Evolutionary conservation across 2,797 vertebrate species (phyloP), one percentile per base, ranked within the genome.

Genomic region (Sardinella longiceps): DNA sequence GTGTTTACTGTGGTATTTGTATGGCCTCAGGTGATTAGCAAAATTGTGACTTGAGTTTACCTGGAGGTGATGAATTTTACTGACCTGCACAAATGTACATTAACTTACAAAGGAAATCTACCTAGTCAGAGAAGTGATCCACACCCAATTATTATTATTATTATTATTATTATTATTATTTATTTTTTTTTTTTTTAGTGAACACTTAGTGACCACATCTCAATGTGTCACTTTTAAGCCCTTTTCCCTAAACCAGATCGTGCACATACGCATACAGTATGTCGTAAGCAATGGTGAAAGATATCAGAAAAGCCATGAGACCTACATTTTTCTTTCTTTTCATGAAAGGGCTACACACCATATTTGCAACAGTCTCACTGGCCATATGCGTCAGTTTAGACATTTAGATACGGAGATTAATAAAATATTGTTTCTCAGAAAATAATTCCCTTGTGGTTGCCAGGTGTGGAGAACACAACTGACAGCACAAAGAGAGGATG

Each of bases 291-390:
- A 70, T 70, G 63, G 66, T 74, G 28, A 33, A 33, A 12, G 10
- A 70, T 9, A 66, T 28, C 28, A 70, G 70, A 23, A 20, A 77
- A 77, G 70, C 70, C 70, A 77, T 77, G 70, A 77, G 37, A 20
- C 70, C 37, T 77, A 43, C 70, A 77, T 20, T 23, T 23, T 15
- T 74, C 18, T 28, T 33, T 66, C 7, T 15, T 7, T 15, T 7
- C 37, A 77, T 39, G 37, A 74, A 77, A 77, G 70, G 70, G 70
- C 70, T 77, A 77, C 70, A 77, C 70, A 77, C 70, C 20, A 77
- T 77, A 43, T 77, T 77, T 77, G 70, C 70, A 77, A 77, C 33
- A 23, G 14, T 70, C 63, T 70, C 70, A 77, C 33, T 39, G 37
- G 70, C 33, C 70, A 77, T 77, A 70, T 30, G 63, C 30, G 70